Evolutionary conservation across 2,797 vertebrate species (phyloP).

Genomic region (Parotocinclus haroldoi): DNA sequence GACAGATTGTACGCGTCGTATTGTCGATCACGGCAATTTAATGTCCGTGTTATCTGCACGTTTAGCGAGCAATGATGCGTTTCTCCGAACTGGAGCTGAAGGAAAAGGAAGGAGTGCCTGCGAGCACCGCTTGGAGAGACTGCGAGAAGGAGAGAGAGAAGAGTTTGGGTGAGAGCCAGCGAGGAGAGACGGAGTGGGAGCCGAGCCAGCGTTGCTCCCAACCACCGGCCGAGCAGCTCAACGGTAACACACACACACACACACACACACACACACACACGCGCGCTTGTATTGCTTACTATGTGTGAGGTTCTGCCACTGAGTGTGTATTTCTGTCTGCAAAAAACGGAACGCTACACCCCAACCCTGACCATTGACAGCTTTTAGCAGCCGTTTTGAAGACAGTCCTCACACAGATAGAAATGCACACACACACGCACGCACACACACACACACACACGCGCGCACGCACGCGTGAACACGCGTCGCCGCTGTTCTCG

Average conservation of each 20-base stretch:
- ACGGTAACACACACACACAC: constrained; percentile 62
- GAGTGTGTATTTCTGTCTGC: too few species aligned
- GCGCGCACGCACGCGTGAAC: neutral
- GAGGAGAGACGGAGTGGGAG: constrained; percentile 71
- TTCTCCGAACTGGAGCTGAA: constrained; percentile 99
- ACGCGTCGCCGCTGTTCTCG: neutral
- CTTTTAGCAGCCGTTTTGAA: too few species aligned
- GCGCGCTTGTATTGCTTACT: neutral
- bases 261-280: constrained; percentile 17
- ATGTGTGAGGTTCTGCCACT: too few species aligned
- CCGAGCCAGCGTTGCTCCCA: constrained; percentile 69
- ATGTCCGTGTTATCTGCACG: constrained; percentile 67
- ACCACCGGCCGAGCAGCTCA: constrained; percentile 58
- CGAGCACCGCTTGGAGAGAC: constrained; percentile 55
- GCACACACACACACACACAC: constrained; percentile 5
- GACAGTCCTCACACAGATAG: too few species aligned
- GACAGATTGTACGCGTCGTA: constrained; percentile 6
- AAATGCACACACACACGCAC: constrained; percentile 3
- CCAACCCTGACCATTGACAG: too few species aligned
- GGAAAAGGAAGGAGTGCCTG: constrained; percentile 85
- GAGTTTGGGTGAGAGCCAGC: constrained; percentile 71
- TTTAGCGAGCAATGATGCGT: constrained; percentile 99
- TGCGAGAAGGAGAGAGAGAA: constrained; percentile 60
- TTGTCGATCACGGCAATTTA: constrained; percentile 37
- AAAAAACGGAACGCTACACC: too few species aligned